Evolutionary conservation across 1,140 invertebrate genomes (phyloP), one percentile per base, ranked within the genome.

Genomic region (Drosophila kikkawai): DNA sequence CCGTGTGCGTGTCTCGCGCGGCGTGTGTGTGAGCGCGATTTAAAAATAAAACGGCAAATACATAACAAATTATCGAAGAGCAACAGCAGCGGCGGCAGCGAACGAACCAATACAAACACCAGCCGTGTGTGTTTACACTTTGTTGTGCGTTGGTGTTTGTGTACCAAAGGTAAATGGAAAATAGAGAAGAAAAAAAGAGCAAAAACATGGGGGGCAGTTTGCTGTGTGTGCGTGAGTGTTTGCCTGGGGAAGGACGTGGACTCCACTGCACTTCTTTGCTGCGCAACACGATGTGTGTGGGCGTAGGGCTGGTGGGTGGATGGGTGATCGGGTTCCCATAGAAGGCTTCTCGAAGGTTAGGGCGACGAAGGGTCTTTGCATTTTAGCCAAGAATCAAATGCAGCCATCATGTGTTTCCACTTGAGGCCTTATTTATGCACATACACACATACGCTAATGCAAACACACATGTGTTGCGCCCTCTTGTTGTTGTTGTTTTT

Each of bases 31-130:
- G 70, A 77, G 42, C 58, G 56, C 65, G 78, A 71, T 88, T 88
- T 88, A 90, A 90, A 88, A 88, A 88, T 88, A 88, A 88, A 79
- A 81, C 84, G 42, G 78, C 81, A 85, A 88, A 85, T 88, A 86
- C 83, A 86, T 86, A 86, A 83, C 56, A 82, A 80, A 82, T 80
- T 79, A 85, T 90, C 70, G 80, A 85, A 73, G 81, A 74, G 73
- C 79, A 82, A 61, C 77, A 88, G 65, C 60, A 57, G 69, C 80
- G 80, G 68, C 64, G 67, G 74, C 77, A 37, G 75, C 77, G 74
- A 63, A 67, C 69, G 75, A 66, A 75, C 80, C 65, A 77, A 42
- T 61, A 85, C 60, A 71, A 57, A 60, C 60, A 80, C 44, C 48
- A 71, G 64, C 37, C 63, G 59, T 84, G 75, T 50, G 66, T 85